Conservation (phyloP, 64 coral and sea anemone species). For the Porites australiensis region DNA sequence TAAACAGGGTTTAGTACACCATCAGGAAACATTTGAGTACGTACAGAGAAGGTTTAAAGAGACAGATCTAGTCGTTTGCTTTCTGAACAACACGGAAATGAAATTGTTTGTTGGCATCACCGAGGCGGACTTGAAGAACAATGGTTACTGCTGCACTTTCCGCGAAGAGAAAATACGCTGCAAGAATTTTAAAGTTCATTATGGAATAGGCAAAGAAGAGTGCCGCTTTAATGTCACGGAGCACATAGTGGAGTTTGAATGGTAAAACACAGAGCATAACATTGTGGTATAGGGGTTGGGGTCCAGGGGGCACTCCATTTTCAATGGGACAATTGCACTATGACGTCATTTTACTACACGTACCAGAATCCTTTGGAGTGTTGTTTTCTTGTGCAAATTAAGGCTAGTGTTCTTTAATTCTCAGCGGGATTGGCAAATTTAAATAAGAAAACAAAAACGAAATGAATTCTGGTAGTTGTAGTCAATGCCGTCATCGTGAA, state of each 20-base stretch:
- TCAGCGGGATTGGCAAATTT: no score
- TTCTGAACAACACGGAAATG: constrained; percentile 46
- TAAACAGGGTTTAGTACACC: constrained; percentile 55
- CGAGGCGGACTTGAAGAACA: constrained; percentile 68
- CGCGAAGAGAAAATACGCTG: constrained; percentile 81
- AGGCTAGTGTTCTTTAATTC: no score
- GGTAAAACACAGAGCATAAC: neutral
- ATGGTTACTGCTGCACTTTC: constrained; percentile 56
- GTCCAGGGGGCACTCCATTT: no score
- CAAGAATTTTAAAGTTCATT: constrained; percentile 76
- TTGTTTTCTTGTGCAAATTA: no score
- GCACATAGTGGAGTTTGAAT: constrained; percentile 86
- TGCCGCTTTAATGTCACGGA: constrained; percentile 74
- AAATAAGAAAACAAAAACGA: no score
- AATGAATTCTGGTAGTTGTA: no score
- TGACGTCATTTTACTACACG: no score
- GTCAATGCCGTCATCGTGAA: no score
- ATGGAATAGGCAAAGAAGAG: constrained; percentile 74
- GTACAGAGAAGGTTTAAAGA: constrained; percentile 66
- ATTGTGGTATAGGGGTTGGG: no score
- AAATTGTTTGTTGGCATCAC: constrained; percentile 68
- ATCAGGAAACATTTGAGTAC: constrained; percentile 78
- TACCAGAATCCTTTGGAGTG: no score
- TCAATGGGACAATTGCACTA: no score
- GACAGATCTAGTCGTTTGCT: constrained; percentile 59